Evolutionary conservation across 2,888 invertebrate genomes (phyloP).

Genomic region (Oegoconia quadripuncta): DNA sequence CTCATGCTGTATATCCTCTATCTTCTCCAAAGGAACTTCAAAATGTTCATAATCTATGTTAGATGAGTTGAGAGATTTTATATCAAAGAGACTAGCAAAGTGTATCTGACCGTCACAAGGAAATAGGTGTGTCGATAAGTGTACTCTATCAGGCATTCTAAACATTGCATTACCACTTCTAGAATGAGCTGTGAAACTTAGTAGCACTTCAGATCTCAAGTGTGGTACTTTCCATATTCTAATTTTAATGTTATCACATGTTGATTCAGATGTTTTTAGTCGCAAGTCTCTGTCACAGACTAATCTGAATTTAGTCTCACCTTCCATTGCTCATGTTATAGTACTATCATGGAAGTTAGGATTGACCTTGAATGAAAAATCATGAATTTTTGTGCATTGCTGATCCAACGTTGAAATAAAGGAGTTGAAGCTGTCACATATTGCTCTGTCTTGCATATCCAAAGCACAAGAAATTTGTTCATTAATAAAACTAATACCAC

Average conservation of each 20-base stretch:
- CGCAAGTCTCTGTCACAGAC: background rate
- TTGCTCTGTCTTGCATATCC: background rate
- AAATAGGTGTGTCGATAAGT: background rate
- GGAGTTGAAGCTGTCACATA: background rate
- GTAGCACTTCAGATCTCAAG: background rate
- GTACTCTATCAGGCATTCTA: background rate
- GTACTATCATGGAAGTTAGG: background rate
- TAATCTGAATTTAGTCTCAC: background rate
- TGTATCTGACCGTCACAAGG: background rate
- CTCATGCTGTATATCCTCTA: background rate
- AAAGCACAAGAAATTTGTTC: background rate
- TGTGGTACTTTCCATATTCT: background rate
- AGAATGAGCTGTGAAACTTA: background rate
- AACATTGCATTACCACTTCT: background rate
- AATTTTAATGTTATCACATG: background rate
- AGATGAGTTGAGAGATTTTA: background rate
- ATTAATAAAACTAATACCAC: background rate
- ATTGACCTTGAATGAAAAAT: background rate
- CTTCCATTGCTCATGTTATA: background rate
- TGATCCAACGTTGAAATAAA: background rate
- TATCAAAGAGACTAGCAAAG: background rate
- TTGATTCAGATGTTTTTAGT: background rate
- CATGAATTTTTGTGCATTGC: background rate
- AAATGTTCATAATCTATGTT: background rate
- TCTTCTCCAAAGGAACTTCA: background rate